Base-by-base conservation (phyloP, 1,140 invertebrate species). In the Eciton burchellii region DNA sequence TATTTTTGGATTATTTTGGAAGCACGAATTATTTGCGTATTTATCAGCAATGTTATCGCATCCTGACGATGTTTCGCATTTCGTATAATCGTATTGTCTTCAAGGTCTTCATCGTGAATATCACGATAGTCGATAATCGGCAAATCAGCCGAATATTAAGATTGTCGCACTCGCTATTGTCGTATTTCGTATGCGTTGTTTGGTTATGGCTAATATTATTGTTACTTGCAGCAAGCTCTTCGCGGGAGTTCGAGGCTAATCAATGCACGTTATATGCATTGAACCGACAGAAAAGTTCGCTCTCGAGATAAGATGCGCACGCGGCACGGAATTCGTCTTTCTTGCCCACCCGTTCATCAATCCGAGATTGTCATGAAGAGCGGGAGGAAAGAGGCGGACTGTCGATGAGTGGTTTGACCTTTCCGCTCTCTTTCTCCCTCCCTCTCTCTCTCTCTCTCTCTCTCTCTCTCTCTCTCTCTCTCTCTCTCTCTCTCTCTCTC, bases 221-320 rank as follows among this genome's bases (percentile, higher is more conserved):
- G n/a, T 79, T 79, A n/a, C 68, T 68, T 68, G 62, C 24, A n/a
- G n/a, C n/a, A n/a, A n/a, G 29, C 26, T n/a, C 14, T 54, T 66
- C n/a, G 35, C 24, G 19, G n/a, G 45, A 83, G 72, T 66, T 29
- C 57, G 24, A 35, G 35, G 35, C 35, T 35, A 9, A 41, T 6
- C 12, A 21, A 63, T 65, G 71, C 41, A 76, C 47, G 21, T 62
- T 65, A 19, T 6, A 52, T 9, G 12, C 12, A 11, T n/a, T 29
- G 62, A n/a, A n/a, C n/a, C 35, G 35, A 35, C 6, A 12, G 68
- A 59, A 79, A 45, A 43, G 45, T 63, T 6, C n/a, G 11, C 35
- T 79, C 52, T 62, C 21, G 5, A 60, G 54, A 83, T 82, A 82
- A 76, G 60, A n/a, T n/a, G 5, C 43, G 41, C 11, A 82, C 14